Evolutionary conservation across 2,797 vertebrate genomes (phyloP).

Genomic region (Novumbra hubbsi): DNA sequence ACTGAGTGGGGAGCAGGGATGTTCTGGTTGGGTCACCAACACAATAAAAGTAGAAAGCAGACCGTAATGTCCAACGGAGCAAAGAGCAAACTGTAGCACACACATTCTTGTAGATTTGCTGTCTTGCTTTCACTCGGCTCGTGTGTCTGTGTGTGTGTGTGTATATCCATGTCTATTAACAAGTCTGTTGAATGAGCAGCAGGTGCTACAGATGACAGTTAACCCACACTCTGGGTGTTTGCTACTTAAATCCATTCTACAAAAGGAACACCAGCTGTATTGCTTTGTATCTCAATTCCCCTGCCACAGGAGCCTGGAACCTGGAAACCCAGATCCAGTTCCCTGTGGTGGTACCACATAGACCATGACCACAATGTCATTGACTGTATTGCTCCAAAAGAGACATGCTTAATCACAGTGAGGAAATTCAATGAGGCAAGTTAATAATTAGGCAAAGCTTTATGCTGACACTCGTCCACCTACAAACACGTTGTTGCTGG

Average conservation of each 20-base stretch:
- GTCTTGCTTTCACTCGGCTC: background rate
- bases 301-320: background rate
- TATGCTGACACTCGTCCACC: constrained; percentile 33
- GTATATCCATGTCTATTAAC: constrained; percentile 2
- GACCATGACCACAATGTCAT: background rate
- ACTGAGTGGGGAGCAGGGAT: background rate
- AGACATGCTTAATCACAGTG: background rate
- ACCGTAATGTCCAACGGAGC: background rate
- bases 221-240: background rate
- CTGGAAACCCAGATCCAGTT: background rate
- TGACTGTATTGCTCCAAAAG: background rate
- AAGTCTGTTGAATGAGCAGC: background rate
- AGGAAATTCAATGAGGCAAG: constrained; percentile 15
- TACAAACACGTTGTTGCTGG: background rate
- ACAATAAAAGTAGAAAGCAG: background rate
- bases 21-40: background rate
- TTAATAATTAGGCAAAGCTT: constrained; percentile 38
- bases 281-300: background rate
- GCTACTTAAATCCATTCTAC: background rate
- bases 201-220: constrained; percentile 2
- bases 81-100: constrained; percentile 1
- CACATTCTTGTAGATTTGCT: background rate
- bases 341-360: background rate
- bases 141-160: background rate
- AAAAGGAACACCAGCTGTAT: background rate